A percentile compares a stretch with the other conserved stretches of the same genome.
phyloP scores from a whole-genome alignment of 2,113 vertebrate species.

The Lamprotornis superbus region DNA sequence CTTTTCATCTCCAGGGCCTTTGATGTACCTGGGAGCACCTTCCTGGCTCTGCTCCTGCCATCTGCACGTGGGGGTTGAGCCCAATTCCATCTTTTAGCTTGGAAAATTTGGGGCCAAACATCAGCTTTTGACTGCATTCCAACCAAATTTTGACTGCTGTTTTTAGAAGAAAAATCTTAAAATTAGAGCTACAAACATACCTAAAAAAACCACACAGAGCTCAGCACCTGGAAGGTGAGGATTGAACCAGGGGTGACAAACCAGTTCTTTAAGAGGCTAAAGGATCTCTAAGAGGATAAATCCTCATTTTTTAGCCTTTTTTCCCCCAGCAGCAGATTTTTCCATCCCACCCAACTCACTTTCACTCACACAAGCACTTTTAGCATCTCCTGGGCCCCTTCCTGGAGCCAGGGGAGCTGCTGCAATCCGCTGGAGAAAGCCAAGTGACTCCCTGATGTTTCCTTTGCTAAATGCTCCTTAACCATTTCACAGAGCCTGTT shows the following conservation, averaged over 20 bases:
- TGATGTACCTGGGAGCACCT: not conserved
- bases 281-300: not conserved
- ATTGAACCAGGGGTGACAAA: not conserved
- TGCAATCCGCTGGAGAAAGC: not conserved
- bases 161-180: not conserved
- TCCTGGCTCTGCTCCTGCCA: not conserved
- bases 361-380: not conserved
- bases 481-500: not conserved
- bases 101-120: not conserved
- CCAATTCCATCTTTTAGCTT: not conserved
- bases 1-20: not conserved
- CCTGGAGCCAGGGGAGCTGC: not conserved
- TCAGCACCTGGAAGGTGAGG: not conserved
- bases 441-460: not conserved
- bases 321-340: not conserved
- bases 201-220: not conserved
- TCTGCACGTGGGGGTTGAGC: not conserved
- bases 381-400: not conserved
- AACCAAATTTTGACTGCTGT: not conserved
- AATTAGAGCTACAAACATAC: rapidly evolving
- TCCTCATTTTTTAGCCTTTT: rapidly evolving
- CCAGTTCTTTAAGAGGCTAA: not conserved
- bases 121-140: not conserved
- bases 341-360: not conserved
- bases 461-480: conserved; percentile 31